Evolutionary conservation across 2,113 vertebrate species (phyloP), one percentile per base, ranked within the genome.

Genomic region (Anser cygnoides): DNA sequence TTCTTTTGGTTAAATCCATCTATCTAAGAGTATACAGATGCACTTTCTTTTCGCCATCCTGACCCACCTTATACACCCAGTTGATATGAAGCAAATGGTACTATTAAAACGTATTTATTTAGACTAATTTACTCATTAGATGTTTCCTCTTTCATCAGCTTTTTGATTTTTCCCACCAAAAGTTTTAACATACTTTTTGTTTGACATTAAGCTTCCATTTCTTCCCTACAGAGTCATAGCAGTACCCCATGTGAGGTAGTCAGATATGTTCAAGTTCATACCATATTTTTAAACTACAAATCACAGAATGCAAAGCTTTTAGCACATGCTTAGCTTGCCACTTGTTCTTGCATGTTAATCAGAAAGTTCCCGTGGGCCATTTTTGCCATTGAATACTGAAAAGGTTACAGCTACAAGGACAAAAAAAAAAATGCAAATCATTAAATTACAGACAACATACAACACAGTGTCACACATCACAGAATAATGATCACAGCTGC

Each of bases 371-470:
- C 52, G 5, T 62, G 21, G 74, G 86, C 50, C 63, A 50, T 35
- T 84, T 96, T 75, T 87, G 28, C 54, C 26, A 61, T 3, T 41
- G 57, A 95, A 86, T 58, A 65, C 26, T 80, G 85, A 96, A 93
- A 92, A 88, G 15, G 6, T 88, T 90, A 84, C 23, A 59, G 57
- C 39, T 95, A 39, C 19, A 54, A 95, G 44, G 73, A 66, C 13
- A 65, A 62, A 41, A 59, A 84, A 39, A 39, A 62, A 84, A 67
- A 90, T 65, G 65, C 39, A 92, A 95, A 96, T 96, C 4, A 84
- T 87, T 93, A 90, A 92, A 74, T 96, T 92, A 71, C 52, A 93
- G 71, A 85, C 76, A 93, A 93, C 49, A 92, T 76, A 46, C 26
- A 95, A 85, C 13, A 46, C 35, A 76, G n/a, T 72, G 25, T 91